phyloP scores from a whole-genome alignment of 2,113 vertebrate genomes.

The Petromus typicus region DNA sequence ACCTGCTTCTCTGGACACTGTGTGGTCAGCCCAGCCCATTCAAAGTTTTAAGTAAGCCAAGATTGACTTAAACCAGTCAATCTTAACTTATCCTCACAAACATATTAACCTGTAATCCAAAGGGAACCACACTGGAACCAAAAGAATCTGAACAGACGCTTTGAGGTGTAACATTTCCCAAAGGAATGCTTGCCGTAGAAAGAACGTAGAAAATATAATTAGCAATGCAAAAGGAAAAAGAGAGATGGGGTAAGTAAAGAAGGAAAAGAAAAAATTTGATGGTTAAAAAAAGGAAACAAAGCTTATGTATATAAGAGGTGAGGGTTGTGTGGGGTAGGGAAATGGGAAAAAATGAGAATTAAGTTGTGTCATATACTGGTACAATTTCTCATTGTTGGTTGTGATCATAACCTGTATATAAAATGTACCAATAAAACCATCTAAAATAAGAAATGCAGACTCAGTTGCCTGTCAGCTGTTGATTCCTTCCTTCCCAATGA shows the following conservation, averaged over 20 bases:
- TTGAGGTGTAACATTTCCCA: not conserved
- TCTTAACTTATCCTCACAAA: not conserved
- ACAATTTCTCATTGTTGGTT: too few species aligned
- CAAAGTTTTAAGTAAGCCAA: not conserved
- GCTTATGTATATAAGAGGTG: too few species aligned
- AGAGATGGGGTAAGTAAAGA: too few species aligned
- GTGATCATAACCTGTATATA: too few species aligned
- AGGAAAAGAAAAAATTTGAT: too few species aligned
- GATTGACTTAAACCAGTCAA: not conserved
- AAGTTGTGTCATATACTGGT: too few species aligned
- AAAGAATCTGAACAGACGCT: conserved; percentile 14
- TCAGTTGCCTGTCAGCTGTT: not conserved
- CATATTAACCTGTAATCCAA: not conserved
- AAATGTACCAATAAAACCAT: too few species aligned
- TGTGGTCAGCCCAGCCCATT: not conserved
- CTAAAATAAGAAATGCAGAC: not conserved
- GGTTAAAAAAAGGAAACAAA: too few species aligned
- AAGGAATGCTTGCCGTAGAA: not conserved
- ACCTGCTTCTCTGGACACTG: not conserved
- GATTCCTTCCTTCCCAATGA: conserved; percentile 3
- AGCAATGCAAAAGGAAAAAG: not conserved
- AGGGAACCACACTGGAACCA: conserved; percentile 1
- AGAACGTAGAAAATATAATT: not conserved
- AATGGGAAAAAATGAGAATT: too few species aligned
- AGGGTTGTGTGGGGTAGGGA: too few species aligned